A percentile compares a stretch with the other conserved stretches of the same genome.
phyloP scores from a whole-genome alignment of 1,140 invertebrate species.

The Macrosteles quadrilineatus region DNA sequence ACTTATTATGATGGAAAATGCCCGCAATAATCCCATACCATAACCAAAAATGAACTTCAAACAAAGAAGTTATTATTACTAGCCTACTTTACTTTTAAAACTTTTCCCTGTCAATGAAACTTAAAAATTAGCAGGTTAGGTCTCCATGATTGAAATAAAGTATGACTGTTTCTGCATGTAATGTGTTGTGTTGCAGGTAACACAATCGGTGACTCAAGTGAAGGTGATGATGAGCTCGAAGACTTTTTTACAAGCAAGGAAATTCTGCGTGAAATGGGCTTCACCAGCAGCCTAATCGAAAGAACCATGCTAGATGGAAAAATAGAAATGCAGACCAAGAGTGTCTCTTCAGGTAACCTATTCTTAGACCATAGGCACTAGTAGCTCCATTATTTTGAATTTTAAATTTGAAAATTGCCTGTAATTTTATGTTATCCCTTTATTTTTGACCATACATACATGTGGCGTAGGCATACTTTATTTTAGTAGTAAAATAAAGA shows the following conservation, averaged over 20 bases:
- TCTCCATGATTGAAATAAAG: too few relatives aligned
- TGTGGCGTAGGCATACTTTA: neutral
- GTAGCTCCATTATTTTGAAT: neutral
- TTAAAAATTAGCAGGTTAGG: too few relatives aligned
- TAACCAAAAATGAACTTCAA: too few relatives aligned
- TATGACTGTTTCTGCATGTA: too few relatives aligned
- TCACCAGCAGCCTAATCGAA: neutral
- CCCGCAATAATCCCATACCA: too few relatives aligned
- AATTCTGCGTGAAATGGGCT: neutral
- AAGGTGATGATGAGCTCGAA: neutral
- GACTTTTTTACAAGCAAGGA: neutral
- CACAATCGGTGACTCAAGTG: too few relatives aligned
- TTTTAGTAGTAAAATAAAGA: neutral
- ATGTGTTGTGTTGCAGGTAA: too few relatives aligned
- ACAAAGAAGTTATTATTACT: too few relatives aligned
- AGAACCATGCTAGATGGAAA: neutral
- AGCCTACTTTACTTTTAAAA: too few relatives aligned
- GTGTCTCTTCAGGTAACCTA: neutral
- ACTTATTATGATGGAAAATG: too few relatives aligned
- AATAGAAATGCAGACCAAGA: neutral
- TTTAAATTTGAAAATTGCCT: neutral
- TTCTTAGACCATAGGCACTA: neutral
- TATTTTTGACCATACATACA: neutral
- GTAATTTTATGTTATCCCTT: neutral
- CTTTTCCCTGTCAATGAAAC: too few relatives aligned